Percentiles rank a stretch among this genome's conserved stretches.
phyloP scores from a whole-genome alignment of 1,140 invertebrate species.

The Arion vulgaris region DNA sequence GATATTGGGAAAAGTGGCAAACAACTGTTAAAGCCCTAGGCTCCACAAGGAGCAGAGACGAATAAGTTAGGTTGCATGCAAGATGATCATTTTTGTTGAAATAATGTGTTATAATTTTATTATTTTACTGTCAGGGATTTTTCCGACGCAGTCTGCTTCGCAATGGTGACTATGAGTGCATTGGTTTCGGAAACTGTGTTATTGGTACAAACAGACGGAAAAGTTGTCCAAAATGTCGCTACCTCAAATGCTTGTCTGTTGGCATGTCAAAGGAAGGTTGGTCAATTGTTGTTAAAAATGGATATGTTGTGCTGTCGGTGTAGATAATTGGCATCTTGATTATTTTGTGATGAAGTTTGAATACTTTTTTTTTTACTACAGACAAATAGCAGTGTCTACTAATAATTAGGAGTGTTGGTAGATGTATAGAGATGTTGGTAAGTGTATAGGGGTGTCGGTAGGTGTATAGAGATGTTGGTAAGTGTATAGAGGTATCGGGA shows the following conservation, averaged over 20 bases:
- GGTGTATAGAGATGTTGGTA: no score
- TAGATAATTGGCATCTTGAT: background rate
- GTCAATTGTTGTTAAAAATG: background rate
- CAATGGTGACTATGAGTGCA: conserved; percentile 61
- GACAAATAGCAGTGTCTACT: background rate
- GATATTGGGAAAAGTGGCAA: no score
- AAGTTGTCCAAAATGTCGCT: conserved; percentile 65
- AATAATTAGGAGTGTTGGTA: no score
- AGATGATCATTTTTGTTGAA: no score
- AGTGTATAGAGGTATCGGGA: no score
- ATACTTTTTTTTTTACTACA: background rate
- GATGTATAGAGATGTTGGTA: no score
- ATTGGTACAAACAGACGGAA: conserved; percentile 62
- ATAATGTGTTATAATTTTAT: conserved; percentile 16
- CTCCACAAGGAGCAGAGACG: no score
- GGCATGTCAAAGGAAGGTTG: conserved; percentile 71
- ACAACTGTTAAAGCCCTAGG: no score
- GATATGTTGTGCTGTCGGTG: background rate
- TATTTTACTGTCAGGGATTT: conserved; percentile 59
- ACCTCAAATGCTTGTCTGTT: conserved; percentile 64
- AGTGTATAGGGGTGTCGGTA: no score
- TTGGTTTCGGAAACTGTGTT: conserved; percentile 55
- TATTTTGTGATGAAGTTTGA: background rate
- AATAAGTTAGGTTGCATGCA: no score
- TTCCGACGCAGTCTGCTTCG: conserved; percentile 65